Base-by-base conservation (phyloP, 2,797 vertebrate genomes). In the Oceanodroma leucorhoa region DNA sequence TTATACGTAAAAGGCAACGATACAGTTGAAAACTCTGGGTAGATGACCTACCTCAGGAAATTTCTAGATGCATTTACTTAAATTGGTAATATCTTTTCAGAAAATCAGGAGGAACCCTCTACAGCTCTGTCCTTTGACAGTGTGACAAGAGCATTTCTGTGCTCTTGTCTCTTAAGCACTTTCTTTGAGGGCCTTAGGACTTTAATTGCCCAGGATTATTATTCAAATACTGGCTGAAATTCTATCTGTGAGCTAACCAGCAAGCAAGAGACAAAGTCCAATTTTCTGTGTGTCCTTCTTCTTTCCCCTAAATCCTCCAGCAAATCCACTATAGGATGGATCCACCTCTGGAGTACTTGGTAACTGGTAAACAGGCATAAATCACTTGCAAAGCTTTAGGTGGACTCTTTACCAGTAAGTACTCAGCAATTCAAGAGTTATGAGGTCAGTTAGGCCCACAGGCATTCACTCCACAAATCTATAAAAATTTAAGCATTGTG, bases 301-400 rank as follows among this genome's bases (percentile, higher is more conserved):
- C 24, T 14, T 85, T 76, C 10, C 27, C 23, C 4, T 11, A 57
- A 20, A 62, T 72, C 4, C 43, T 54, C 19, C 27, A 77, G 24
- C 5, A 87, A 85, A 90, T 55, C 8, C 21, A 23, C 10, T 70
- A 15, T 4, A 36, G 11, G 20, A 51, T 26, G 24, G 2, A 46
- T 45, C 6, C 5, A 8, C 23, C 34, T 54, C 23, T 82, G 54
- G 45, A 36, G 10, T 58, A 53, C 10, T 60, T 66, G 21, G 24
- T 58, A 71, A 66, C 27, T 0, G 0, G 2, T 26, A 66, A 13
- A 38, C 10, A 29, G 30, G 38, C 0, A 0, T 12, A 80, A 61
- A 76, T 30, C 16, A 15, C 6, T 55, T 75, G 36, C 30, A 80
- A 41, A 73, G 0, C 1, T 83, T 70, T 6, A 1, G 34, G 26